phyloP scores from a whole-genome alignment of 1,140 invertebrate species.

The Aethina tumida region DNA sequence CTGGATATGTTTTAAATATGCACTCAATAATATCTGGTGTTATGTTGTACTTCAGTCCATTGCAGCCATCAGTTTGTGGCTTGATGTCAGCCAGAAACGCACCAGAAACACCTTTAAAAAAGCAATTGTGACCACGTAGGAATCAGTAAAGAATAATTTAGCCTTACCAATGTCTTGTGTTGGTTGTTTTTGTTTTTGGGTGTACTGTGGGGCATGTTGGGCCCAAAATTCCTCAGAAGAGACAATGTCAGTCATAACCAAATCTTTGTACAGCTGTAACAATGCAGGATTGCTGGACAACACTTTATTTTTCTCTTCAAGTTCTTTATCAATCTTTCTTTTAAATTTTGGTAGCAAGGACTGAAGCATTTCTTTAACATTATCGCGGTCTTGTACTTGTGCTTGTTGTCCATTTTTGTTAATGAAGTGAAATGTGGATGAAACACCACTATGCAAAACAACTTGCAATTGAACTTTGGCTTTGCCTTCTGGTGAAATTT shows the following conservation, averaged over 20 bases:
- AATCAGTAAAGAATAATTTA: constrained; percentile 35
- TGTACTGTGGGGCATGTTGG: constrained; percentile 70
- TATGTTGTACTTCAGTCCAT: constrained; percentile 95
- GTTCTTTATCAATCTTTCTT: constrained; percentile 84
- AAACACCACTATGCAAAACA: constrained; percentile 85
- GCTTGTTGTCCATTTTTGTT: constrained; percentile 72
- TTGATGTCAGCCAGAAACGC: constrained; percentile 90
- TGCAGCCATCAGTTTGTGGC: constrained; percentile 93
- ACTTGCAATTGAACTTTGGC: constrained; percentile 98
- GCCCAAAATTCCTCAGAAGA: constrained; percentile 95
- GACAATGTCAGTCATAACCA: constrained; percentile 89
- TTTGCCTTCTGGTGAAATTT: constrained; percentile 97
- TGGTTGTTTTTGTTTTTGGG: constrained; percentile 56
- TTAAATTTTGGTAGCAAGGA: constrained; percentile 92
- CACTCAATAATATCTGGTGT: constrained; percentile 94
- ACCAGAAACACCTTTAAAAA: constrained; percentile 61
- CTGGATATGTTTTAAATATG: constrained; percentile 99
- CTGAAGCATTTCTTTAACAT: constrained; percentile 87
- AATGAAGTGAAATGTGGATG: constrained; percentile 96
- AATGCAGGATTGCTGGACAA: constrained; percentile 75
- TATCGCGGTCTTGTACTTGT: constrained; percentile 84
- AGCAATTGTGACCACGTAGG: constrained; percentile 1
- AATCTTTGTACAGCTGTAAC: constrained; percentile 80
- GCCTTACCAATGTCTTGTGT: constrained; percentile 73
- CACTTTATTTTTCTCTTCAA: constrained; percentile 80